Base-by-base conservation (phyloP, 2,797 vertebrate genomes). In the Florisuga fusca region DNA sequence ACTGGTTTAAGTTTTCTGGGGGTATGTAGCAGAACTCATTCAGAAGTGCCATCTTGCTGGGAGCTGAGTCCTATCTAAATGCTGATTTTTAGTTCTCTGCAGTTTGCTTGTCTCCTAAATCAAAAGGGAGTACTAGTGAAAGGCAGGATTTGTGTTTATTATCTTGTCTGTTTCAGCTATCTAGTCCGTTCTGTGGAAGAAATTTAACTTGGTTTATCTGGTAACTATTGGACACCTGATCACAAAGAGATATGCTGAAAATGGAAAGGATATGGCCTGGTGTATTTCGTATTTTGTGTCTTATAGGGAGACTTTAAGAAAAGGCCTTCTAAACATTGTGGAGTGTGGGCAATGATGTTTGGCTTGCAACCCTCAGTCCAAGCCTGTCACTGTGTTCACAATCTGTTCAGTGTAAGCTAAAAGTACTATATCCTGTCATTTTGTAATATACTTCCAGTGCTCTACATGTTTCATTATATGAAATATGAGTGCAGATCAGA, bases 261-360 rank as follows among this genome's bases (percentile, higher is more conserved):
- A 75, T 34, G n/a, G 14, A 20, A 54, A 26, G 31, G 13, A 29
- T 0, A 0, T 59, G 20, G 43, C 11, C 72, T 66, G 6, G 10
- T 63, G 9, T 76, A 25, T 87, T 85, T 85, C 72, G 36, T 77
- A 67, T 59, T 3, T 8, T 12, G n/a, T 34, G 27, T 69, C 16
- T 62, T 76, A 10, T 27, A 58, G 5, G 15, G 31, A 53, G 36
- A 48, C 38, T 82, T 88, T 38, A 51, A 36, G 57, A 66, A 59
- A 69, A 91, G 76, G 27, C 33, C 20, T 61, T 4, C 15, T 13
- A 36, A 61, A 48, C 36, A 25, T 50, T 59, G 6, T 53, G 73
- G 34, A 21, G n/a, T 2, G 0, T 67, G 34, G 18, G 33, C 63
- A 51, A 41, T 80, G 45, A 16, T 1, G 2, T 89, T 77, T 84